Conservation (phyloP, 2,888 invertebrate species). For the Melieria crassipennis region DNA sequence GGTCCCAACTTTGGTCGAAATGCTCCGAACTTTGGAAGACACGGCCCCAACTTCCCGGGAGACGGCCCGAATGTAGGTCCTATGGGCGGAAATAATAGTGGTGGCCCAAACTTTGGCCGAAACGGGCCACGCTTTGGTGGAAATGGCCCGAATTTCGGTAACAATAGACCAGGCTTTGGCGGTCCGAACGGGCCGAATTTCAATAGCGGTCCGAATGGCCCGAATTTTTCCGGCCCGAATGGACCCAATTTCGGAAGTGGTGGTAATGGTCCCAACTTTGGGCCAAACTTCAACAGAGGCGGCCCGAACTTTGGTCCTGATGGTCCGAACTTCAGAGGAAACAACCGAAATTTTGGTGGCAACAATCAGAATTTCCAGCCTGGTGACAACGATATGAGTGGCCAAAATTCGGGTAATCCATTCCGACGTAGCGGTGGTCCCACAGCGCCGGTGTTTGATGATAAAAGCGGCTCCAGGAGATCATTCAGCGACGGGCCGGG, state of each 20-base stretch:
- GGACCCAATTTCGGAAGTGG: constrained; percentile 33
- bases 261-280: constrained; percentile 36
- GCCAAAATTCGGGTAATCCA: constrained; percentile 48
- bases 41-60: constrained; percentile 31
- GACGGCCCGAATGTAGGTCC: constrained; percentile 29
- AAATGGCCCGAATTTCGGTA: constrained; percentile 37
- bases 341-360: constrained; percentile 29
- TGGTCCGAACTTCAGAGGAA: constrained; percentile 31
- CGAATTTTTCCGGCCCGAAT: constrained; percentile 5
- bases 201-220: constrained; percentile 11
- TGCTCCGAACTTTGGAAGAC: constrained; percentile 4
- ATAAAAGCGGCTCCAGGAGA: constrained; percentile 16
- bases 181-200: constrained; percentile 29
- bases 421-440: constrained; percentile 50
- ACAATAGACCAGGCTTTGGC: constrained; percentile 28
- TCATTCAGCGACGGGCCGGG: constrained; percentile 15
- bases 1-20: constrained; percentile 8
- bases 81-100: constrained; percentile 28
- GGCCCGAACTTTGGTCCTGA: constrained; percentile 4
- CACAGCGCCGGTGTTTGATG: constrained; percentile 39
- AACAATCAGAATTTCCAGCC: constrained; percentile 16
- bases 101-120: constrained; percentile 26
- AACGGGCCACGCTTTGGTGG: constrained; percentile 32
- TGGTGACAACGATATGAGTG: constrained; percentile 26
- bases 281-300: constrained; percentile 21